A percentile compares a stretch with the other conserved stretches of the same genome.
These are phyloP conservation scores for Elysia chlorotica DNA, from an alignment of 1,140 invertebrate genomes.

Conservation along the genomic window DNA sequence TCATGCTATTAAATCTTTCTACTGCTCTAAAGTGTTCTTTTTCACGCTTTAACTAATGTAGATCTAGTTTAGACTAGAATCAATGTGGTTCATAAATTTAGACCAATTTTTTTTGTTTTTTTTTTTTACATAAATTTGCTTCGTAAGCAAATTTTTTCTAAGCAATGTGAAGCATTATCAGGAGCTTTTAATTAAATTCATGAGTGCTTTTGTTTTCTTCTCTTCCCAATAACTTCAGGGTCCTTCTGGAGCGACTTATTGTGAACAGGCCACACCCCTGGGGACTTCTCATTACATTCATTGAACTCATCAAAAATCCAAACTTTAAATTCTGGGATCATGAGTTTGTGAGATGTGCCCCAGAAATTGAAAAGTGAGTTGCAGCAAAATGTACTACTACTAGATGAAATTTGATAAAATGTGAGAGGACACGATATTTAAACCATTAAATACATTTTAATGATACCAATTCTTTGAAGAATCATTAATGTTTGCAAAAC, in stretches of 20 bases:
- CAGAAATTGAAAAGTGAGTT: slow-evolving; percentile 88
- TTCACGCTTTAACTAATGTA: no score
- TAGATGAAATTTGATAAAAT: no score
- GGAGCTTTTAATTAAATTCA: neutral
- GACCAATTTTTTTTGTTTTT: neutral
- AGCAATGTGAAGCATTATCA: no score
- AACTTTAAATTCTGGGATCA: slow-evolving; percentile 99
- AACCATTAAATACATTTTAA: no score
- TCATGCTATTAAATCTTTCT: no score
- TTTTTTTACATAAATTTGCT: neutral
- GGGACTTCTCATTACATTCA: slow-evolving; percentile 98
- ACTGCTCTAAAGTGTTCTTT: no score
- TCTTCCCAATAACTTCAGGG: slow-evolving; percentile 67
- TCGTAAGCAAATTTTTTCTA: no score
- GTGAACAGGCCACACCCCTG: slow-evolving; percentile 98
- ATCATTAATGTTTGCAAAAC: neutral
- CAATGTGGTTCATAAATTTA: neutral
- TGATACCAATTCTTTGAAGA: neutral
- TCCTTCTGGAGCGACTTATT: slow-evolving; percentile 93
- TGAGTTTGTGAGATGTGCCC: slow-evolving; percentile 98
- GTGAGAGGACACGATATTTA: neutral
- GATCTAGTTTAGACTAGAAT: neutral
- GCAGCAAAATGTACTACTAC: neutral
- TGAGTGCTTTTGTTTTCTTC: neutral
- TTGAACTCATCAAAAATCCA: slow-evolving; percentile 98